Base-by-base conservation (phyloP, 2,888 invertebrate genomes). In the Aporophyla lueneburgensis region DNA sequence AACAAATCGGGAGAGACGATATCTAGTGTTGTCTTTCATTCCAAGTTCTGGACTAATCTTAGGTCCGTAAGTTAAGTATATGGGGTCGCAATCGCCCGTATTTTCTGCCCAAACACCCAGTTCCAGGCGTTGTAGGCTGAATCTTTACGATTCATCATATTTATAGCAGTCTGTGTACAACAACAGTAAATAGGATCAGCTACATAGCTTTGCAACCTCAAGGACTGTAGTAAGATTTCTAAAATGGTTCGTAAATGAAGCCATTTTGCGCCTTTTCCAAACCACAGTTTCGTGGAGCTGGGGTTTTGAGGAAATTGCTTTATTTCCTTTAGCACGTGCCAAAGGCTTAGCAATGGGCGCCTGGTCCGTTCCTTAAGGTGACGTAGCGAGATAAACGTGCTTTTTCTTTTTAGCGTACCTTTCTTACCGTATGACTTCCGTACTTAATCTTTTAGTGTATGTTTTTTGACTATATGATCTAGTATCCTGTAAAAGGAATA, bases 311-410 rank as follows among this genome's bases (percentile, higher is more conserved):
- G 63, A 74, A 74, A 81, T 78, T 58, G n/a, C 51, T 63, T 27
- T 78, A 81, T 78, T 81, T 78, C 78, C 78, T 10, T 73, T 40
- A 9, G 21, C 56, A 58, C 53, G 33, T 65, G 51, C 46, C n/a
- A 12, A 71, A 74, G 62, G 43, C 5, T 78, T 62, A n/a, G 43
- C 14, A 16, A 49, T 49, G 1, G 10, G 33, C 12, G 12, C 24
- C 19, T 33, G 33, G 51, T 33, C 3, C 16, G 33, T 24, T 56
- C 10, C 12, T 16, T 6, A 43, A 21, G n/a, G 24, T 10, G 1
- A 12, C 1, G n/a, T n/a, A n/a, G n/a, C n/a, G n/a, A n/a, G n/a
- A n/a, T n/a, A n/a, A n/a, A n/a, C n/a, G n/a, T n/a, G n/a, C n/a
- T n/a, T n/a, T n/a, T n/a, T n/a, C n/a, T n/a, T n/a, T n/a, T n/a